These are phyloP conservation scores for Cylas formicarius DNA, from an alignment of 1,140 invertebrate species.

Conservation along the genomic window DNA sequence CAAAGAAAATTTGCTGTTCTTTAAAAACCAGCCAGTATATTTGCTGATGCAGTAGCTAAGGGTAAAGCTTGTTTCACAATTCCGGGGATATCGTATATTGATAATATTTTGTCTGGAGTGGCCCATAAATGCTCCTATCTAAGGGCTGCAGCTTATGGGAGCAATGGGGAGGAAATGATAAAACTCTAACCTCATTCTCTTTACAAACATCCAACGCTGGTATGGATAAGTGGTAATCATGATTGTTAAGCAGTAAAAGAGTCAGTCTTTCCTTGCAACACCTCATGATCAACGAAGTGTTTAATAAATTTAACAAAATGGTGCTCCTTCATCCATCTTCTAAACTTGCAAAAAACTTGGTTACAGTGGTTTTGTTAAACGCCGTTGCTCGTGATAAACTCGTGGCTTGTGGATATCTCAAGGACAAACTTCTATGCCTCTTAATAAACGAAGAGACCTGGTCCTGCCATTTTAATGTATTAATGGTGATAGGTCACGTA, in stretches of 20 bases:
- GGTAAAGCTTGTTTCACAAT: slow-evolving; percentile 40
- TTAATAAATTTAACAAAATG: no score
- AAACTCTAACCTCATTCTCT: slow-evolving; percentile 34
- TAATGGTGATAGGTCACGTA: no score
- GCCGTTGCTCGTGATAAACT: no score
- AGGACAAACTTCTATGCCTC: no score
- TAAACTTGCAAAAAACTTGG: no score
- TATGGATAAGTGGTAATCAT: slow-evolving; percentile 21
- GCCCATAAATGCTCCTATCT: slow-evolving; percentile 29
- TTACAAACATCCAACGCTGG: slow-evolving; percentile 28
- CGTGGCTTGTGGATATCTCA: no score
- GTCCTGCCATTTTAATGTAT: no score
- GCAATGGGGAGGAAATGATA: slow-evolving; percentile 38
- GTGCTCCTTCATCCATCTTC: no score
- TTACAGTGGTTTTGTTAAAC: no score
- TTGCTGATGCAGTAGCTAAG: neutral
- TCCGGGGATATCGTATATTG: slow-evolving; percentile 45
- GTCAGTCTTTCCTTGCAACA: no score
- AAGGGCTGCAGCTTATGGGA: slow-evolving; percentile 41
- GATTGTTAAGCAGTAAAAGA: slow-evolving; percentile 23
- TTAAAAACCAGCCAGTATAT: slow-evolving; percentile 18
- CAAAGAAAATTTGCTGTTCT: slow-evolving; percentile 20
- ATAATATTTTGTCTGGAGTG: slow-evolving; percentile 43
- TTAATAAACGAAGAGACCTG: no score
- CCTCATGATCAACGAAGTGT: no score